Evolutionary conservation across 1,140 invertebrate species (phyloP), one percentile per base, ranked within the genome.

Genomic region (Agraylea sexmaculata): DNA sequence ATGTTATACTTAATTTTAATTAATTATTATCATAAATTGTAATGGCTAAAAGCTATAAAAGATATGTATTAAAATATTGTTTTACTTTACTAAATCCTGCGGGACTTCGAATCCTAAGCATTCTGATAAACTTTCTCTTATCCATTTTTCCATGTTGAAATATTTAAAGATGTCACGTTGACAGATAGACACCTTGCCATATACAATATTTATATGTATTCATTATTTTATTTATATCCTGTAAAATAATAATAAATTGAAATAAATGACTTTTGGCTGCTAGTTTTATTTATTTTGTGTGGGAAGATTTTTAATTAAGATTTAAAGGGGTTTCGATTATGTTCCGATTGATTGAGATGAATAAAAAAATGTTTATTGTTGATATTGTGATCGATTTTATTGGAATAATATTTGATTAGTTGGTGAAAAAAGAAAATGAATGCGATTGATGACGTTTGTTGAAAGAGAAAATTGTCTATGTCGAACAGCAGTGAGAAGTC

Each of bases 101-200:
- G 74, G 73, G 17, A 79, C 66, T 43, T 73, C 63, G 52, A 78
- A 79, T 37, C 73, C 65, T 40, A 83, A 56, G 35, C 80, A 65
- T 39, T 60, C 56, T 2, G 69, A 70, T 31, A 79, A 57, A 43
- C 64, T 66, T 27, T 70, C 60, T 20, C 61, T 54, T 12, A 78
- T 53, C 73, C 73, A 77, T 10, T 68, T 50, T 21, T 73, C 67
- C 71, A 75, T 74, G 46, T 47, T 60, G n/a, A n/a, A n/a, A n/a
- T n/a, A n/a, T n/a, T n/a, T n/a, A n/a, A n/a, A n/a, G n/a, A n/a
- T n/a, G n/a, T n/a, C n/a, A n/a, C n/a, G n/a, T n/a, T n/a, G n/a
- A n/a, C n/a, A n/a, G n/a, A n/a, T n/a, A 29, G 23, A 12, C 23
- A 25, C 7, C 23, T 25, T 42, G 33, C 37, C 39, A 41, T 25